A percentile compares a stretch with the other conserved stretches of the same genome.
Evolutionary conservation across 2,113 vertebrate species (phyloP).

Genomic region (Pterocles gutturalis): DNA sequence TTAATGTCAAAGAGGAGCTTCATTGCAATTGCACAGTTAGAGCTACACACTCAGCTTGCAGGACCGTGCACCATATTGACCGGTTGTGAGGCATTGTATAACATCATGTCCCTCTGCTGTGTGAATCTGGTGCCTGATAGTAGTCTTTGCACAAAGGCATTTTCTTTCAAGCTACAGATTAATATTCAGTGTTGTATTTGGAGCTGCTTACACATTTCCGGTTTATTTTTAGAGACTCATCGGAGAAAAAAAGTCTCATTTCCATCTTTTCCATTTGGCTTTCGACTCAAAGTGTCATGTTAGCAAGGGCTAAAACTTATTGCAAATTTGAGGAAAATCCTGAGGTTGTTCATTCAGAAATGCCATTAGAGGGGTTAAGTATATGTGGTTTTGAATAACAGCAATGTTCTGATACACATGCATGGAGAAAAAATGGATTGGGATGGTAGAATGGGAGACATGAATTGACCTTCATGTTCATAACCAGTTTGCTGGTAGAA

Average conservation of each 20-base stretch:
- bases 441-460: neutral
- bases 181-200: neutral
- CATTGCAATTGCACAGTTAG: neutral
- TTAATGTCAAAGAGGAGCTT: neutral
- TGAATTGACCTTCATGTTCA: neutral
- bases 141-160: neutral
- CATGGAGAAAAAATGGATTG: neutral
- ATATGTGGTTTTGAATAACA: neutral
- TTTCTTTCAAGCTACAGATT: neutral
- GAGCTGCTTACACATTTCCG: neutral
- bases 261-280: neutral
- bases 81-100: neutral
- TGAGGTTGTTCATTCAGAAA: neutral
- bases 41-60: neutral
- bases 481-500: neutral
- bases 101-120: neutral
- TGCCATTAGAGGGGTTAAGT: neutral
- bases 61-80: neutral
- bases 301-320: neutral
- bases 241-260: neutral
- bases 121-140: neutral
- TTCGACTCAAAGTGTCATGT: neutral
- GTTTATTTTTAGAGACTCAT: neutral
- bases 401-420: neutral
- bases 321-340: neutral